Percentiles rank a stretch among this genome's conserved stretches.
Evolutionary conservation across 2,113 vertebrate genomes (phyloP).

Genomic region (Mobula birostris): DNA sequence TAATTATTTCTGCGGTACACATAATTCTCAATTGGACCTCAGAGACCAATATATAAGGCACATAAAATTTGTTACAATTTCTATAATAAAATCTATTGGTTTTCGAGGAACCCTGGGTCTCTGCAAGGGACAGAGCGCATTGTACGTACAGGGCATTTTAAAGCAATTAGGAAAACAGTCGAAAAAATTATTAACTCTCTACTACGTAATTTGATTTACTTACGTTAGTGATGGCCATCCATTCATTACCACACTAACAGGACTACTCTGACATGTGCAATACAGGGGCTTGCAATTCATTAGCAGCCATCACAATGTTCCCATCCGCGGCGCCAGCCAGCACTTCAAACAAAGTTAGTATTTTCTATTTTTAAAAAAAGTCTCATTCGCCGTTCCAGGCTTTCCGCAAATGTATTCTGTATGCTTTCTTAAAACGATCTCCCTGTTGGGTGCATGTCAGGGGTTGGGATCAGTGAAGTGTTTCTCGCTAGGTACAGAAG

Average conservation of each 20-base stretch:
- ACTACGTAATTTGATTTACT: slow-evolving; percentile 32
- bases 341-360: slow-evolving; percentile 37
- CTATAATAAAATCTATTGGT: slow-evolving; percentile 12
- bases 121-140: background rate
- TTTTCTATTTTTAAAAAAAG: background rate
- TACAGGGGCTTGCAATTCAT: slow-evolving; percentile 27
- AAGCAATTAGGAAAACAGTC: slow-evolving; percentile 35
- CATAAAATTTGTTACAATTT: slow-evolving; percentile 18
- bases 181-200: slow-evolving; percentile 33
- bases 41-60: slow-evolving; percentile 24
- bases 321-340: slow-evolving; percentile 34
- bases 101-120: background rate
- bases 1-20: background rate
- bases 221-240: slow-evolving; percentile 26
- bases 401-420: slow-evolving; percentile 8
- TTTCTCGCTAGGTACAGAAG: slow-evolving; percentile 39
- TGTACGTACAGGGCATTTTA: slow-evolving; percentile 18
- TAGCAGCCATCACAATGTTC: background rate
- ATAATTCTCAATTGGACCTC: slow-evolving; percentile 13
- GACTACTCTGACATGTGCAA: background rate
- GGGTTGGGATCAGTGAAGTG: slow-evolving; percentile 40
- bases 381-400: slow-evolving; percentile 7
- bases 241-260: slow-evolving; percentile 37
- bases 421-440: slow-evolving; percentile 24
- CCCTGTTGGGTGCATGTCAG: slow-evolving; percentile 42